Evolutionary conservation across 2,888 invertebrate species (phyloP).

Genomic region (Thecophora atra): DNA sequence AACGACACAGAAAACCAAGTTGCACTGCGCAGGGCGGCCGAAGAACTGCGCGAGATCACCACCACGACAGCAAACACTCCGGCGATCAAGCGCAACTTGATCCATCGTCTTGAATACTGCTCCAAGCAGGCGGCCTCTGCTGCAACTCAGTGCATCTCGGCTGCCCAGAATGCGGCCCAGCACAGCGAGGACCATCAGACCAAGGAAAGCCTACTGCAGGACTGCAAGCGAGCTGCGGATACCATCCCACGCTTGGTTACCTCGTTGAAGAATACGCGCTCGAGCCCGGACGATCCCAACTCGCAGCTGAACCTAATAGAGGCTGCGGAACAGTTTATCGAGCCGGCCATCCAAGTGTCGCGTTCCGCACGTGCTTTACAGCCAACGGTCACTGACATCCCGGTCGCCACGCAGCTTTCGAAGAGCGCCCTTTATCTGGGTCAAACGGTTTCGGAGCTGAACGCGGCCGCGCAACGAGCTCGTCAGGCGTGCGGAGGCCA

Average conservation of each 20-base stretch:
- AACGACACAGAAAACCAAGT: constrained; percentile 86
- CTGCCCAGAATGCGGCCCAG: constrained; percentile 82
- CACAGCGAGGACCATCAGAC: constrained; percentile 70
- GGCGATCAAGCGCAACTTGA: constrained; percentile 77
- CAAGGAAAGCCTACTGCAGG: constrained; percentile 77
- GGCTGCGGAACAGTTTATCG: constrained; percentile 84
- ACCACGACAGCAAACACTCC: constrained; percentile 84
- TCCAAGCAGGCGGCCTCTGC: constrained; percentile 87
- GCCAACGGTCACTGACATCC: constrained; percentile 83
- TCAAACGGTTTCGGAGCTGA: constrained; percentile 65
- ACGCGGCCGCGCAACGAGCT: constrained; percentile 73
- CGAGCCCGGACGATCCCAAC: constrained; percentile 76
- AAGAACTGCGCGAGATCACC: constrained; percentile 90
- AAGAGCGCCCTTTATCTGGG: constrained; percentile 63
- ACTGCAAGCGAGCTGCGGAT: constrained; percentile 79
- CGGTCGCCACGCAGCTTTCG: constrained; percentile 77
- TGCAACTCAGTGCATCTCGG: constrained; percentile 90
- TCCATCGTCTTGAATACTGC: constrained; percentile 75
- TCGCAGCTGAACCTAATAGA: constrained; percentile 84
- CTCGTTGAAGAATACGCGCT: constrained; percentile 76
- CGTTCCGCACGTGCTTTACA: constrained; percentile 82
- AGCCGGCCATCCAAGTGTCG: constrained; percentile 77
- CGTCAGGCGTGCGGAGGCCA: constrained; percentile 83
- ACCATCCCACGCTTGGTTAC: constrained; percentile 84
- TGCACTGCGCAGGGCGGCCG: constrained; percentile 86